Conservation (phyloP, 2,797 vertebrate species). For the Heterohyrax brucei region DNA sequence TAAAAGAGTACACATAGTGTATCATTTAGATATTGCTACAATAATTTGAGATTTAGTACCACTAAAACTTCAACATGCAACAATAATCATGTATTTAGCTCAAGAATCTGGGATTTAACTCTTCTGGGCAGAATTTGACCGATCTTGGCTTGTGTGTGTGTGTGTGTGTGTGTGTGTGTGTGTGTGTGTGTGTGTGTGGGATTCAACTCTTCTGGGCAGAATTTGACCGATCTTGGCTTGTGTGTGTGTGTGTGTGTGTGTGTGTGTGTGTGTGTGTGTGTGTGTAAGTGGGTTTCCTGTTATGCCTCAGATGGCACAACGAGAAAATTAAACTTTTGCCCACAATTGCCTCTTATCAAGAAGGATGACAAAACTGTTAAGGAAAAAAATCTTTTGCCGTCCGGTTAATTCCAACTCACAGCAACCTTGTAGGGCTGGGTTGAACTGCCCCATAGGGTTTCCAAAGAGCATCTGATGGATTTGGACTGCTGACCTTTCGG, state of each 20-base stretch:
- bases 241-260: not conserved
- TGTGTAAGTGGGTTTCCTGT: not conserved
- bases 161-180: not conserved
- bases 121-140: not conserved
- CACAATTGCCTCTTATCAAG: not conserved
- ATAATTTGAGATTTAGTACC: not conserved
- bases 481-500: too few species aligned
- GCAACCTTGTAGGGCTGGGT: too few species aligned
- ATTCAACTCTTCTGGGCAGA: not conserved
- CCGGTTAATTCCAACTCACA: too few species aligned
- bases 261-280: not conserved
- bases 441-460: too few species aligned
- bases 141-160: not conserved
- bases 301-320: not conserved
- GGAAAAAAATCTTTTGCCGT: too few species aligned
- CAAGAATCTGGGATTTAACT: not conserved
- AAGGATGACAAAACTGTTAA: not conserved
- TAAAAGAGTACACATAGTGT: not conserved
- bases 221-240: not conserved
- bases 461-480: too few species aligned
- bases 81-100: conserved; percentile 3
- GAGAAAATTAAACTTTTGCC: not conserved
- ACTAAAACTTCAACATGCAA: not conserved
- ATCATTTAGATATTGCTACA: conserved; percentile 23
- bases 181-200: not conserved